Conservation (phyloP, 1,140 invertebrate genomes). For the Lutraria rhynchaena region DNA sequence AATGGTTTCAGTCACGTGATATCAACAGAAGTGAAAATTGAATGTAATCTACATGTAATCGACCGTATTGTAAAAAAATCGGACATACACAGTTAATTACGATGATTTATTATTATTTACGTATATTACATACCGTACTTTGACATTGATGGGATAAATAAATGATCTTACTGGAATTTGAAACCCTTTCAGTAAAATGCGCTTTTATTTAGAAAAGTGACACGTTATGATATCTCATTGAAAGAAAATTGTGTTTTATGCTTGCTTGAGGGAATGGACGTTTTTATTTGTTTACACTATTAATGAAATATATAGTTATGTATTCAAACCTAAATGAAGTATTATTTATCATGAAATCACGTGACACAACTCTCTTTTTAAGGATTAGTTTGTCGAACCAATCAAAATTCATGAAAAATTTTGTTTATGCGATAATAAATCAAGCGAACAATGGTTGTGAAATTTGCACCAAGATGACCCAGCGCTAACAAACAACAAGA, state of each 20-base stretch:
- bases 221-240: constrained; percentile 15
- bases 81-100: constrained; percentile 29
- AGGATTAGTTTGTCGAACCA: too few relatives aligned
- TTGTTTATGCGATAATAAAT: too few relatives aligned
- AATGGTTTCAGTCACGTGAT: constrained; percentile 27
- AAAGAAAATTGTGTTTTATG: constrained; percentile 14
- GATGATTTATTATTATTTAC: constrained; percentile 33
- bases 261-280: constrained; percentile 5
- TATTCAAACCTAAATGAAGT: not conserved
- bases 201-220: constrained; percentile 40
- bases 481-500: too few relatives aligned
- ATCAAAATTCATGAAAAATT: too few relatives aligned
- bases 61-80: constrained; percentile 36
- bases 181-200: constrained; percentile 1
- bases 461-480: too few relatives aligned
- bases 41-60: constrained; percentile 18
- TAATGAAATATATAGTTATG: constrained; percentile 14
- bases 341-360: constrained; percentile 19
- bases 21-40: constrained; percentile 8
- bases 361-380: not conserved
- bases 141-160: constrained; percentile 20
- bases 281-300: constrained; percentile 10
- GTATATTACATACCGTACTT: constrained; percentile 33
- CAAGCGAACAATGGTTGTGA: too few relatives aligned
- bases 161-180: constrained; percentile 5